Conservation (phyloP, 2,888 invertebrate genomes). For the Bhutanitis thaidina region DNA sequence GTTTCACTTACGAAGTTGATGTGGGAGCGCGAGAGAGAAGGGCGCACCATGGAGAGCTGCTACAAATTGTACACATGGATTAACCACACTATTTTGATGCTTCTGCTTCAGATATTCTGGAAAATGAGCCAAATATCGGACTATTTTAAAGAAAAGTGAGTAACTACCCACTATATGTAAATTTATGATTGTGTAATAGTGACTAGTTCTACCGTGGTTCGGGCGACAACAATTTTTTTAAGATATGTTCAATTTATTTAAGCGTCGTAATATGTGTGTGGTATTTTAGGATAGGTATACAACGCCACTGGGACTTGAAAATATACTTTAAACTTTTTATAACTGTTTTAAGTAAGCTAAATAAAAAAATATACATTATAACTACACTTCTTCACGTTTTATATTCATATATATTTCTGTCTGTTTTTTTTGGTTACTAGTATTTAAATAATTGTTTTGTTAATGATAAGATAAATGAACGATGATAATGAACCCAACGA, state of each 20-base stretch:
- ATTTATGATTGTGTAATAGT: conserved; percentile 1
- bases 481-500: conserved; percentile 3
- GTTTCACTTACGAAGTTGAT: conserved; percentile 58
- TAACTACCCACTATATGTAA: conserved; percentile 22
- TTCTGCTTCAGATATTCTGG: conserved; percentile 73
- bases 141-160: conserved; percentile 71
- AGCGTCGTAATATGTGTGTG: too few species aligned
- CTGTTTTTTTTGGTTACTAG: neutral
- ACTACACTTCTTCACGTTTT: too few species aligned
- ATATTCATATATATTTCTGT: too few species aligned
- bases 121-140: conserved; percentile 73
- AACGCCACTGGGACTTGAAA: too few species aligned
- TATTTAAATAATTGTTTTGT: conserved; percentile 2
- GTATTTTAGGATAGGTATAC: too few species aligned
- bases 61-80: conserved; percentile 72
- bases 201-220: neutral
- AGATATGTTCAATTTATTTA: too few species aligned
- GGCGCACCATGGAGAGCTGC: conserved; percentile 68
- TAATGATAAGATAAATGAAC: conserved; percentile 11
- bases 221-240: too few species aligned
- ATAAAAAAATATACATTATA: too few species aligned
- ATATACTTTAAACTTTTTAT: too few species aligned
- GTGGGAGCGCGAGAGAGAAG: conserved; percentile 54
- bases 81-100: conserved; percentile 68
- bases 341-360: too few species aligned